Percentiles rank a stretch among this genome's conserved stretches.
These are phyloP conservation scores for Cyclargus thomasi DNA, from an alignment of 1,140 invertebrate species.

Conservation along the genomic window DNA sequence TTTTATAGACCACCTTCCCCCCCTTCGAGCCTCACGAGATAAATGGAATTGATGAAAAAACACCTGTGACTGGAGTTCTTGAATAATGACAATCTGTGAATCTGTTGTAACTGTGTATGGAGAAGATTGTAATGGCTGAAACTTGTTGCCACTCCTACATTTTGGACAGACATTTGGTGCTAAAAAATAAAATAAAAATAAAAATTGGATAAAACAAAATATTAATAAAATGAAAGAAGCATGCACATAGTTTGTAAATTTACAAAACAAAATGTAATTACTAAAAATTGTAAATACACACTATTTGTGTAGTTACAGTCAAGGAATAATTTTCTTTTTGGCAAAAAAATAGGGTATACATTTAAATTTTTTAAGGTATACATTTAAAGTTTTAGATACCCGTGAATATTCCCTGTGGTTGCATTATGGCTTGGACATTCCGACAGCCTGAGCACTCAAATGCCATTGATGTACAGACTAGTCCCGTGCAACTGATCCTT, in stretches of 20 bases:
- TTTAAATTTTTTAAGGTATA: too few species aligned
- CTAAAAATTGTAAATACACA: too few species aligned
- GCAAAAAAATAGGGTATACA: too few species aligned
- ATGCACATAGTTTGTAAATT: too few species aligned
- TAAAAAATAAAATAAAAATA: conserved; percentile 32
- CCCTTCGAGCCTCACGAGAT: too few species aligned
- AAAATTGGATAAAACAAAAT: neutral
- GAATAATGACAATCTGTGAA: conserved; percentile 87
- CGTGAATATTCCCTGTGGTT: conserved; percentile 79
- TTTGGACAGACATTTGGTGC: conserved; percentile 76
- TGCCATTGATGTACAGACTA: conserved; percentile 85
- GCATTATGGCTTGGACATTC: conserved; percentile 77
- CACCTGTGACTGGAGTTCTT: conserved; percentile 83
- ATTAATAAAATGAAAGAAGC: neutral
- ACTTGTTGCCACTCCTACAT: conserved; percentile 79
- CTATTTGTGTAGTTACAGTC: too few species aligned
- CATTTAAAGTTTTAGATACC: conserved; percentile 28
- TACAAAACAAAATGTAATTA: too few species aligned
- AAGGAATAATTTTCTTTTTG: too few species aligned
- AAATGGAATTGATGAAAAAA: too few species aligned
- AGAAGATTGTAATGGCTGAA: conserved; percentile 81
- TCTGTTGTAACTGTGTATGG: conserved; percentile 83
- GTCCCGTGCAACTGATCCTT: conserved; percentile 84
- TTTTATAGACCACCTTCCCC: too few species aligned
- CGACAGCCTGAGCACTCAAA: conserved; percentile 86